Conservation (phyloP, 2,888 invertebrate species). For the Gymnosoma rotundatum region DNA sequence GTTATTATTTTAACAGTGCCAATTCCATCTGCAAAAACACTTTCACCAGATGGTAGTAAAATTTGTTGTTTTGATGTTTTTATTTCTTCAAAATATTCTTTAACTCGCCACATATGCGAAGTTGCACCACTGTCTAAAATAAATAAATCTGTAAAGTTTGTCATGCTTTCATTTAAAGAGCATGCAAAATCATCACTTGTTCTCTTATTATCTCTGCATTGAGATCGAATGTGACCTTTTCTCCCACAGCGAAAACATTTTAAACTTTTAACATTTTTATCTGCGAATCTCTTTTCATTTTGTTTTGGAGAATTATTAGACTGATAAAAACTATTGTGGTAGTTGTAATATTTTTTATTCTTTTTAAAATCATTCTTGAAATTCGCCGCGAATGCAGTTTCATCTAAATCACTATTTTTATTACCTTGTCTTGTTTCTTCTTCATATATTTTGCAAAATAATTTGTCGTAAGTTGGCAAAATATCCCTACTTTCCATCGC, state of each 20-base stretch:
- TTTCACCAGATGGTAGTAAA: conserved; percentile 50
- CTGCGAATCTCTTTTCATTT: background rate
- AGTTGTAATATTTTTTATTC: background rate
- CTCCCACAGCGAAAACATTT: conserved; percentile 32
- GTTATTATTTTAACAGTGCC: conserved; percentile 52
- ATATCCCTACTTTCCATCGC: conserved; percentile 61
- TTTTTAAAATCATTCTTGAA: conserved; percentile 3
- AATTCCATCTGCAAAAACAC: conserved; percentile 47
- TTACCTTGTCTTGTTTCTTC: conserved; percentile 30
- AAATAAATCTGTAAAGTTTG: conserved; percentile 21
- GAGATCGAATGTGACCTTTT: conserved; percentile 5
- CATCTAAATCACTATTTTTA: background rate
- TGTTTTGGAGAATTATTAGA: background rate
- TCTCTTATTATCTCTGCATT: conserved; percentile 8
- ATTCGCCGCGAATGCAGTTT: conserved; percentile 22
- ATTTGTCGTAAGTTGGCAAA: conserved; percentile 46
- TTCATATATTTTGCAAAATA: conserved; percentile 40
- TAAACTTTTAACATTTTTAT: conserved; percentile 14
- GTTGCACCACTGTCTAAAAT: conserved; percentile 54
- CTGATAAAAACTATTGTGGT: background rate
- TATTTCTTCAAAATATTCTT: conserved; percentile 30
- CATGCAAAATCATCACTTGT: conserved; percentile 19
- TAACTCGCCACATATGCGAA: conserved; percentile 50
- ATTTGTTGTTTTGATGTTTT: conserved; percentile 39
- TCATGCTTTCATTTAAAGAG: conserved; percentile 1